phyloP scores from a whole-genome alignment of 2,113 vertebrate species.

The Isurus oxyrinchus region DNA sequence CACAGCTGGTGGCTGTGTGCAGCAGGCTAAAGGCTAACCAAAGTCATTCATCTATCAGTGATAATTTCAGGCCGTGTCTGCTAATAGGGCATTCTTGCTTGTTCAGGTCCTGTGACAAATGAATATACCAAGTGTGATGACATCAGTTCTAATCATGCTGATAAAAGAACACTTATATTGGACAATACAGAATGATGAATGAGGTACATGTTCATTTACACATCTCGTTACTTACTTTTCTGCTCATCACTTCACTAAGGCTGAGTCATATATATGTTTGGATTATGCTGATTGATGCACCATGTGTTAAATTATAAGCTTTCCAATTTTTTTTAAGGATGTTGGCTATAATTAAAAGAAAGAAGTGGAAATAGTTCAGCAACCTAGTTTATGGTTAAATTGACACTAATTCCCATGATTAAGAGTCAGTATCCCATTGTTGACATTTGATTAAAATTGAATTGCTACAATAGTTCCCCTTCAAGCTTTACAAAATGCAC shows the following conservation, averaged over 20 bases:
- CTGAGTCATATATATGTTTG: slow-evolving; percentile 79
- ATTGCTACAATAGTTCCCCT: background rate
- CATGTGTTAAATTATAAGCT: slow-evolving; percentile 66
- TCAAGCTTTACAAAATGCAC: background rate
- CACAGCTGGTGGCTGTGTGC: slow-evolving; percentile 48
- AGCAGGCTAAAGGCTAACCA: slow-evolving; percentile 62
- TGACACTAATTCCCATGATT: background rate
- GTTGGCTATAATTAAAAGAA: slow-evolving; percentile 3
- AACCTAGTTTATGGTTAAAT: background rate
- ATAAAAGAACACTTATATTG: slow-evolving; percentile 97
- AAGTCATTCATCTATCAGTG: slow-evolving; percentile 85
- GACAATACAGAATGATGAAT: slow-evolving; percentile 99
- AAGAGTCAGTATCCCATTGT: background rate
- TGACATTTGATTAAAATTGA: background rate
- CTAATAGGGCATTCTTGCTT: slow-evolving; percentile 94
- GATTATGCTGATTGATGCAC: slow-evolving; percentile 78
- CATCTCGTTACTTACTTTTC: slow-evolving; percentile 87
- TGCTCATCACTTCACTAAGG: slow-evolving; percentile 86
- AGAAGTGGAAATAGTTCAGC: slow-evolving; percentile 20
- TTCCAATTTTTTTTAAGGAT: background rate
- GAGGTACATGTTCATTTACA: slow-evolving; percentile 86
- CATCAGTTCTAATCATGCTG: slow-evolving; percentile 85
- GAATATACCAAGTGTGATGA: slow-evolving; percentile 90
- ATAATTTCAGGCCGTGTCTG: slow-evolving; percentile 75
- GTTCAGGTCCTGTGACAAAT: slow-evolving; percentile 65